These are phyloP conservation scores for Ectropis grisescens DNA, from an alignment of 1,140 invertebrate genomes.

Conservation along the genomic window DNA sequence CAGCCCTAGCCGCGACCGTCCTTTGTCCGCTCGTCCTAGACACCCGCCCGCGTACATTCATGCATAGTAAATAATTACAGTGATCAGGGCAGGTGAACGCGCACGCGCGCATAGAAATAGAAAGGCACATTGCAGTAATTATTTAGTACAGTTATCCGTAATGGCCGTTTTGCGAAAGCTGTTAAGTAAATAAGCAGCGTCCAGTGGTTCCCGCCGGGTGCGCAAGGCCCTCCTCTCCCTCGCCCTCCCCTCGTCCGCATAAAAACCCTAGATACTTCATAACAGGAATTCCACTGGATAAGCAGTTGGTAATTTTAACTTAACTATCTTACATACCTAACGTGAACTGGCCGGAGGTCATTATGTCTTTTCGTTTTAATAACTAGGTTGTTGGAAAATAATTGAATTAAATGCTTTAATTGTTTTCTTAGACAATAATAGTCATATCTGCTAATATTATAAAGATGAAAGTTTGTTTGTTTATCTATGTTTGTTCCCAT, in stretches of 20 bases:
- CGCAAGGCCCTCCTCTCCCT: constrained; percentile 23
- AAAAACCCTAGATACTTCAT: too few relatives aligned
- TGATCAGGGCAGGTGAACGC: constrained; percentile 60
- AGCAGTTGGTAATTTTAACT: too few relatives aligned
- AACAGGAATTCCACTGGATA: too few relatives aligned
- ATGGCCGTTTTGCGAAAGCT: constrained; percentile 65
- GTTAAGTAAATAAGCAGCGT: constrained; percentile 61
- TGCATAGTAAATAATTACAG: constrained; percentile 68
- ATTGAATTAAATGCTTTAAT: too few relatives aligned
- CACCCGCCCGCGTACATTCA: constrained; percentile 57
- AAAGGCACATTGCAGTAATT: constrained; percentile 69
- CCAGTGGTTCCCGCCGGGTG: constrained; percentile 47
- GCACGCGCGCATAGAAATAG: constrained; percentile 67
- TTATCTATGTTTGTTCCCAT: too few relatives aligned
- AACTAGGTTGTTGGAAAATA: too few relatives aligned
- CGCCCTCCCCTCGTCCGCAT: constrained; percentile 8
- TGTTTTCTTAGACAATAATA: too few relatives aligned
- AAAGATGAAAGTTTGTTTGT: too few relatives aligned
- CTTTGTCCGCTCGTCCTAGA: constrained; percentile 65
- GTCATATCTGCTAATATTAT: too few relatives aligned
- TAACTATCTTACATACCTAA: too few relatives aligned
- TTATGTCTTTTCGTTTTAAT: too few relatives aligned
- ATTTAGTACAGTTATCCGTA: constrained; percentile 68
- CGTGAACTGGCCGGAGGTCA: too few relatives aligned
- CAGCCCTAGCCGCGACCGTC: constrained; percentile 50